These are phyloP conservation scores for Zoroaster sp. DNA, from an alignment of 53 echinoderm and acorn worm species.

Conservation along the genomic window DNA sequence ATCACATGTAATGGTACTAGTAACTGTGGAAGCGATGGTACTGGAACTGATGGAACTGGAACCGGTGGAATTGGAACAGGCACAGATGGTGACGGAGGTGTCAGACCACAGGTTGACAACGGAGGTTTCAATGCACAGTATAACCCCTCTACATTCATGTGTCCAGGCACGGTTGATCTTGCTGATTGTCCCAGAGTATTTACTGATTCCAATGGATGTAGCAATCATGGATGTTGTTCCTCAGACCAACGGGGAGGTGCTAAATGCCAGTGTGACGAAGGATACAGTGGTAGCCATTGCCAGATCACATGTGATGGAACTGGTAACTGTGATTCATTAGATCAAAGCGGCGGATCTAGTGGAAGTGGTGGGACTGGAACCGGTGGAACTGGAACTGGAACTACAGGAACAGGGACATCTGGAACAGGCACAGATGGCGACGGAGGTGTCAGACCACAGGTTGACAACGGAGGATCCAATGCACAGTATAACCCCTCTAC, in stretches of 20 bases:
- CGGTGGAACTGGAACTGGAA: background rate
- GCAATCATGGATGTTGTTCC: background rate
- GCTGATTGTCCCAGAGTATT: background rate
- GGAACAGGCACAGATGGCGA: background rate
- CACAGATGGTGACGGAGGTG: background rate
- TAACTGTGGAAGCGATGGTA: background rate
- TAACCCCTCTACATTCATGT: no score
- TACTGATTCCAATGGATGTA: background rate
- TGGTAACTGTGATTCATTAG: background rate
- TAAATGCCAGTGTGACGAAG: background rate
- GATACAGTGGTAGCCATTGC: background rate
- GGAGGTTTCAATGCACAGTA: no score
- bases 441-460: background rate
- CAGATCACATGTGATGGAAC: background rate
- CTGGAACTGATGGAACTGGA: background rate
- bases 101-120: background rate
- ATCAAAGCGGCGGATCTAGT: no score
- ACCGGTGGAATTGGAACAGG: background rate
- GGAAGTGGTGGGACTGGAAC: background rate
- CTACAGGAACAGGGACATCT: background rate
- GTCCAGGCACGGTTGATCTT: no score
- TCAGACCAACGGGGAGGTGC: background rate
- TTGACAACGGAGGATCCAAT: no score
- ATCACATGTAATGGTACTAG: background rate
- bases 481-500: no score